phyloP scores from a whole-genome alignment of 2,888 invertebrate genomes.

The Heliconius ismenius region DNA sequence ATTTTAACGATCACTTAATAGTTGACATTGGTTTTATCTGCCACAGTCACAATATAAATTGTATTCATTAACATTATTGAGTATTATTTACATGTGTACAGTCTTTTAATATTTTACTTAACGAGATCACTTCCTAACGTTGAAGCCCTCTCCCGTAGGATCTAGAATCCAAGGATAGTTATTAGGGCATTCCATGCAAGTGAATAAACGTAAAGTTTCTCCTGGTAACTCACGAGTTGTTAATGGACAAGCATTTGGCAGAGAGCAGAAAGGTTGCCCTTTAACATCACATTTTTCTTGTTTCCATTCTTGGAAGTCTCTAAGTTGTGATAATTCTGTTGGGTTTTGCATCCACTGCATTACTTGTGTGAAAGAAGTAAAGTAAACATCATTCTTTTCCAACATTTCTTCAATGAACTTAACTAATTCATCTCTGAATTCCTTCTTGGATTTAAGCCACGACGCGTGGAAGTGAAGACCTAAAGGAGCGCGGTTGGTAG shows the following conservation, averaged over 20 bases:
- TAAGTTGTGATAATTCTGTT: conserved; percentile 90
- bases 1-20: conserved; percentile 44
- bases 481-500: conserved; percentile 95
- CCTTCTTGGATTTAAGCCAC: conserved; percentile 96
- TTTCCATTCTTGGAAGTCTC: conserved; percentile 97
- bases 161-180: conserved; percentile 97
- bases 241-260: conserved; percentile 94
- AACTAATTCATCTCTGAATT: conserved; percentile 94
- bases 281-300: conserved; percentile 95
- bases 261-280: conserved; percentile 94
- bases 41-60: conserved; percentile 52
- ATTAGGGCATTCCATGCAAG: conserved; percentile 97
- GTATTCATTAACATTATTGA: conserved; percentile 75
- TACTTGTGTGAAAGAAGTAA: conserved; percentile 94
- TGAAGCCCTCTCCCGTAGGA: conserved; percentile 96
- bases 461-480: conserved; percentile 97
- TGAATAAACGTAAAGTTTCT: conserved; percentile 94
- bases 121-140: conserved; percentile 87
- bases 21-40: conserved; percentile 53
- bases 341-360: conserved; percentile 98
- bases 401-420: conserved; percentile 97
- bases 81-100: conserved; percentile 82
- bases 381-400: conserved; percentile 94
- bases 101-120: conserved; percentile 75
- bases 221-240: conserved; percentile 95